Evolutionary conservation across 1,140 invertebrate species (phyloP).

Genomic region (Bombyx mori): ASM3026992v2 NC_085134.1:10059001-10059500

Average conservation of each 20-base stretch:
- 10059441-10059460: too few species aligned
- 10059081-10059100: not conserved
- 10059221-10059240: conserved; percentile 81
- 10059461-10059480: too few species aligned
- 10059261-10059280: conserved; percentile 72
- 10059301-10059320: conserved; percentile 67
- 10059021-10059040: too few species aligned
- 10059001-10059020: too few species aligned
- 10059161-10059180: not conserved
- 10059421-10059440: too few species aligned
- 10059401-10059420: too few species aligned
- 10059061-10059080: too few species aligned
- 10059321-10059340: conserved; percentile 70
- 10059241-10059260: conserved; percentile 67
- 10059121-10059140: too few species aligned
- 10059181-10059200: conserved; percentile 48
- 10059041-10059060: too few species aligned
- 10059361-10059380: conserved; percentile 79
- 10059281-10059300: conserved; percentile 75
- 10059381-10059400: conserved; percentile 68
- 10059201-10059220: conserved; percentile 73
- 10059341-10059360: conserved; percentile 77
- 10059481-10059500: too few species aligned
- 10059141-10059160: too few species aligned
- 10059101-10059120: too few species aligned